Conservation (phyloP, 2,888 invertebrate species). For the Acanthosepion pharaonis region DNA sequence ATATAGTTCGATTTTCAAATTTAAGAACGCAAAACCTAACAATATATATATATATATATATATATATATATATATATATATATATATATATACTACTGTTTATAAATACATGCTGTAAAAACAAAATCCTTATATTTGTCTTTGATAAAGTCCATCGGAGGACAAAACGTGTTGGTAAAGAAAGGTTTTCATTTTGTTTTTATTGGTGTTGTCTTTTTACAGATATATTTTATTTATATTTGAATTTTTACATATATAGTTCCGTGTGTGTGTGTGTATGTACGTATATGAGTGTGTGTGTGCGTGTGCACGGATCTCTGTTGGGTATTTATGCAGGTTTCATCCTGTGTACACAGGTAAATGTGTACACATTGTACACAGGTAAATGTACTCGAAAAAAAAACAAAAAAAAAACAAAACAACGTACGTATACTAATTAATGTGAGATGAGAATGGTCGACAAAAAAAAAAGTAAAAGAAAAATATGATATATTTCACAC, state of each 20-base stretch:
- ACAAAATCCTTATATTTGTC: too few species aligned
- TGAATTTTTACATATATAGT: background rate
- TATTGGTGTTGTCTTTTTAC: too few species aligned
- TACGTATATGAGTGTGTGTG: background rate
- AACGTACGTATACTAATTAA: background rate
- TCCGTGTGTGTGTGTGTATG: background rate
- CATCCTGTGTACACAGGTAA: background rate
- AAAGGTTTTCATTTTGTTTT: too few species aligned
- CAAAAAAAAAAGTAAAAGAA: background rate
- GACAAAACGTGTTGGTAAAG: too few species aligned
- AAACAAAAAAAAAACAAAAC: too few species aligned
- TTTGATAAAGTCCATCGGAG: too few species aligned
- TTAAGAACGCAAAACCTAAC: too few species aligned
- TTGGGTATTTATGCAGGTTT: background rate
- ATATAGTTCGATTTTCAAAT: too few species aligned
- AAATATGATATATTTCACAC: background rate
- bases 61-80: background rate
- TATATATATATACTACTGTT: conserved; percentile 34
- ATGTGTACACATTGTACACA: background rate
- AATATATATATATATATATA: conserved; percentile 49
- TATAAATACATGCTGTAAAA: background rate
- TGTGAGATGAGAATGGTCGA: background rate
- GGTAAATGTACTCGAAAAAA: background rate
- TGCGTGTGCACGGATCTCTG: background rate
- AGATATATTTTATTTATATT: background rate